A percentile compares a stretch with the other conserved stretches of the same genome.
Conservation (phyloP, 2,113 vertebrate genomes). For the Poecilia latipinna region DNA sequence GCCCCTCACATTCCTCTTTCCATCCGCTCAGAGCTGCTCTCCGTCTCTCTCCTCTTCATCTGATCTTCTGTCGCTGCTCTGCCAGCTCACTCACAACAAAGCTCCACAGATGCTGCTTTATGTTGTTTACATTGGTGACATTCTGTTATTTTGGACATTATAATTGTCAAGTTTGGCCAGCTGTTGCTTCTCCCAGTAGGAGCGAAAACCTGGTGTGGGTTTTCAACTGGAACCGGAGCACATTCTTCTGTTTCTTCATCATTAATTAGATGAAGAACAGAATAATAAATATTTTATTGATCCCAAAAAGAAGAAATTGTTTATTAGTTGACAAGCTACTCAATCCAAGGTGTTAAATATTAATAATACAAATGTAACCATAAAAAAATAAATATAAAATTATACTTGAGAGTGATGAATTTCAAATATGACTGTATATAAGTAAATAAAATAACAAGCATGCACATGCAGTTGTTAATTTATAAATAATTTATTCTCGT, state of each 20-base stretch:
- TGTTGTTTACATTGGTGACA: constrained; percentile 56
- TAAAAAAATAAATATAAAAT: no score
- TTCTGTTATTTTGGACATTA: constrained; percentile 28
- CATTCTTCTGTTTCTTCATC: background rate
- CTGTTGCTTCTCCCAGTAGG: constrained; percentile 3
- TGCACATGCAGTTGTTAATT: no score
- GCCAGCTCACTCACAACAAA: constrained; percentile 13
- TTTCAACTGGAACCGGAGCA: constrained; percentile 40
- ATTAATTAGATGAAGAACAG: no score
- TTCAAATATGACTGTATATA: no score
- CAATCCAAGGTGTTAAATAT: no score
- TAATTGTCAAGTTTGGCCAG: constrained; percentile 38
- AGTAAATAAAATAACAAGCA: no score
- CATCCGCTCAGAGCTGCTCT: constrained; percentile 42
- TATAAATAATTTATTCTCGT: no score
- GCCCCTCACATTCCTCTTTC: constrained; percentile 61
- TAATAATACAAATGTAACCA: no score
- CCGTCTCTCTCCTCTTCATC: constrained; percentile 15
- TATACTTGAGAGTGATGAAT: no score
- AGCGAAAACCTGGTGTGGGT: constrained; percentile 50
- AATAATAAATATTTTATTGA: no score
- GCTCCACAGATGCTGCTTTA: constrained; percentile 23
- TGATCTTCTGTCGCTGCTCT: constrained; percentile 7
- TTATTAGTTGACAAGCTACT: no score
- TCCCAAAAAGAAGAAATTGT: no score